Base-by-base conservation (phyloP, 2,113 vertebrate genomes). In the Himantopus leucocephalus region DNA sequence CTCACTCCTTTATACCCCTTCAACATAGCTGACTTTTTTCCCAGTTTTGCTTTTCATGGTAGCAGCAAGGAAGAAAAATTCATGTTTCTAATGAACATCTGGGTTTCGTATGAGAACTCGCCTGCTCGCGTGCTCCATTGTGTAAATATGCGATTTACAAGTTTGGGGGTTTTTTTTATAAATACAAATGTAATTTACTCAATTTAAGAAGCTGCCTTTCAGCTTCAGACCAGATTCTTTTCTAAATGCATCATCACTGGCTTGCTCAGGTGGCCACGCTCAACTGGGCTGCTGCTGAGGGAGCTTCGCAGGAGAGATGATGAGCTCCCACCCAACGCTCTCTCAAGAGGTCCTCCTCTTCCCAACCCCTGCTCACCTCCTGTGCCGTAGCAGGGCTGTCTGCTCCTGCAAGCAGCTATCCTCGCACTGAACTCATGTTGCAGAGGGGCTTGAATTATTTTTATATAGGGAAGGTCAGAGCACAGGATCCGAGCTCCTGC, bases 71-170 rank as follows among this genome's bases (percentile, higher is more conserved):
- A 56, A 39, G 78, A 68, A 47, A 64, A 77, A 21, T 2, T 23
- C 45, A 0, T 43, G 58, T 87, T 94, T 14, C 58, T 94, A 90
- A 92, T 59, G 95, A 92, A 92, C 95, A 96, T 97, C 92, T 97
- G 94, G 86, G 77, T 34, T 90, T 95, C 1, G 53, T 90, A 27
- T 50, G 86, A 89, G 94, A 47, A 2, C 53, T 62, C 3, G 0
- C 62, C 73, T 47, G 74, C 72, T 94, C 85, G 73, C 83, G 43
- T 95, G 96, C 95, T 90, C 77, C 12, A 20, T 45, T 85, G 77
- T 91, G 80, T 95, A 95, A 97, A 95, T 91, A 90, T 0, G 16
- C 2, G 0, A 91, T 95, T 95, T 94, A 97, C 86, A 94, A 92
- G 70, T 72, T 8, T 39, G 9, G 39, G 9, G 39, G 7, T 9